Evolutionary conservation across 2,888 invertebrate species (phyloP).

Genomic region (Taphrorychus bicolor): DNA sequence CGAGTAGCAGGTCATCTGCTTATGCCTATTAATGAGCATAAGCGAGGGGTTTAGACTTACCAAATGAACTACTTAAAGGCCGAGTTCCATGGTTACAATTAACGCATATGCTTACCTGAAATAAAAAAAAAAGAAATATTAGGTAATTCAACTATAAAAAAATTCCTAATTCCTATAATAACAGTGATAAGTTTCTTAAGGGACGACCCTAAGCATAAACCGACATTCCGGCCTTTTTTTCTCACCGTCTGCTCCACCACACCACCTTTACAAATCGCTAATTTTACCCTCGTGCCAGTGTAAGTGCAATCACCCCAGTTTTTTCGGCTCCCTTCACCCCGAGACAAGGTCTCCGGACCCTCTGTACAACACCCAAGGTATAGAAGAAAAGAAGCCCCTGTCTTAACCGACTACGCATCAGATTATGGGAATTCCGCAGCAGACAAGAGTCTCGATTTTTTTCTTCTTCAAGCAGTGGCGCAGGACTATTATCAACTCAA

Average conservation of each 20-base stretch:
- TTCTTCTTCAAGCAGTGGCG: too few species aligned
- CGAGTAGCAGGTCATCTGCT: too few species aligned
- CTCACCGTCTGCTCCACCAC: background rate
- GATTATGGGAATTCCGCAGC: background rate
- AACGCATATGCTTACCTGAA: background rate
- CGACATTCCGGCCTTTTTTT: constrained; percentile 18
- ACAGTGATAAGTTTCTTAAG: too few species aligned
- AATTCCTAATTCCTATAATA: too few species aligned
- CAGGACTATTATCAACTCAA: background rate
- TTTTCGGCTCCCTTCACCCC: constrained; percentile 22
- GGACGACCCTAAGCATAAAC: too few species aligned
- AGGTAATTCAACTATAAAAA: background rate
- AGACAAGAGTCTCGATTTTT: background rate
- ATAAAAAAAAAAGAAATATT: background rate
- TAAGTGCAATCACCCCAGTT: constrained; percentile 34
- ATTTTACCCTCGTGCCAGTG: constrained; percentile 23
- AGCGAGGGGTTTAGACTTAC: too few species aligned
- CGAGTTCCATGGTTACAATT: too few species aligned
- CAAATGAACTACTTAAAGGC: too few species aligned
- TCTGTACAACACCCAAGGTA: background rate
- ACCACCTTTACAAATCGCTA: constrained; percentile 30
- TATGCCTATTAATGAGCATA: too few species aligned
- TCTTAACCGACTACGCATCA: background rate
- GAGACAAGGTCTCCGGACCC: constrained; percentile 9
- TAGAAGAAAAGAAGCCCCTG: constrained; percentile 7